phyloP scores from a whole-genome alignment of 2,113 vertebrate species.

The Sinocyclocheilus grahami region DNA sequence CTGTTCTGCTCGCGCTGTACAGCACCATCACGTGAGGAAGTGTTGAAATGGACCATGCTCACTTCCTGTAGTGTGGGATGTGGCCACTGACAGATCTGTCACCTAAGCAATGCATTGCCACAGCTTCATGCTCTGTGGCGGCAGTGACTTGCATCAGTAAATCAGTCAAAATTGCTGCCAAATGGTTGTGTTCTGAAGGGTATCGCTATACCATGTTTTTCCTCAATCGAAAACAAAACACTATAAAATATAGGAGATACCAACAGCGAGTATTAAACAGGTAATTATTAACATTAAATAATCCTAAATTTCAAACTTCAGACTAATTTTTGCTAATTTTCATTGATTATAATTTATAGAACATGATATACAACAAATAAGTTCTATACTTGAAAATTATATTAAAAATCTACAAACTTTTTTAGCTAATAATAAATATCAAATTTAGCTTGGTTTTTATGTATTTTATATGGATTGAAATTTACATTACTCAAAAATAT shows the following conservation, averaged over 20 bases:
- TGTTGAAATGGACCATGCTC: conserved; percentile 52
- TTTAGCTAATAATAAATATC: neutral
- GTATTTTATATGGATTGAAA: neutral
- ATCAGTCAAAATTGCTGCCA: neutral
- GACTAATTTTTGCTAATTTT: neutral
- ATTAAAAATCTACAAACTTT: neutral
- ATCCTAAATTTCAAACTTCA: neutral
- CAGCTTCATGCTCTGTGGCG: neutral
- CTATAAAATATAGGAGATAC: neutral
- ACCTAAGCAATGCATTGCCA: conserved; percentile 25
- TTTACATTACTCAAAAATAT: neutral
- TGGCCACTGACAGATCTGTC: conserved; percentile 29
- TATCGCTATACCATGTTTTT: neutral
- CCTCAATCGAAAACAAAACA: neutral
- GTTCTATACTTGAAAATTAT: neutral
- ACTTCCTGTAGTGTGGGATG: conserved; percentile 53
- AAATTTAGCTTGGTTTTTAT: neutral
- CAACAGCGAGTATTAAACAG: neutral
- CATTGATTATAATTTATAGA: neutral
- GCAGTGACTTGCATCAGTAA: neutral
- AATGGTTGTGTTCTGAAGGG: neutral
- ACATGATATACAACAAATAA: neutral
- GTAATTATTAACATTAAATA: neutral
- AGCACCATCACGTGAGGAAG: conserved; percentile 51
- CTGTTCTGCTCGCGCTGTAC: conserved; percentile 34